Evolutionary conservation across 2,888 invertebrate genomes (phyloP), one percentile per base, ranked within the genome.

Genomic region (Nemotelus pantherinus): DNA sequence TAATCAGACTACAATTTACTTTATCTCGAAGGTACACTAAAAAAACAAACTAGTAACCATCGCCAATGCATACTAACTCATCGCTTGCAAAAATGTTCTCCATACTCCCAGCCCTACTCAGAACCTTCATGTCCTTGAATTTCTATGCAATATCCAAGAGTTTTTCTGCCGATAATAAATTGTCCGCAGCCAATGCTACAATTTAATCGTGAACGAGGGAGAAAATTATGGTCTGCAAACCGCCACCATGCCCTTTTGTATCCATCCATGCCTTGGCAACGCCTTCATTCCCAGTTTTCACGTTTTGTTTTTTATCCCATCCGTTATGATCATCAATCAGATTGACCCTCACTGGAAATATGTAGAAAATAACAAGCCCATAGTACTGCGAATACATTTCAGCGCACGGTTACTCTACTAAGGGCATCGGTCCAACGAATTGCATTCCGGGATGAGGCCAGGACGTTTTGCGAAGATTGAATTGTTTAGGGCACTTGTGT

Each of bases 401-500:
- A 25, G 25, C 25, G 63, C 63, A 41, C 41, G 43, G 9, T 63
- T 25, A 43, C 39, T 43, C 43, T 43, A n/a, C 5, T 4, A 9
- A 43, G 63, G 39, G 39, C 43, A 4, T 7, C 63, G 41, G 43
- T 9, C n/a, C 58, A 58, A 63, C 50, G n/a, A 48, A 9, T 43
- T 67, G 44, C 10, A 67, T 67, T 7, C 43, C 10, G 44, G 7
- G 3, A 5, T 9, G 63, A 63, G 43, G 63, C 9, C 7, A n/a
- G 63, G 57, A 57, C 43, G 63, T 7, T 43, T 63, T 63, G 63
- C 63, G 7, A 58, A 6, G 48, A 60, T 48, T 60, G 74, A 60
- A 72, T 25, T 45, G 39, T 72, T 72, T 44, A 9, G n/a, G 58
- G 74, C 74, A 74, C 74, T 63, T 74, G 74, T 74, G 63, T 63